Evolutionary conservation across 2,113 vertebrate species (phyloP).

Genomic region (Scolopax mira): DNA sequence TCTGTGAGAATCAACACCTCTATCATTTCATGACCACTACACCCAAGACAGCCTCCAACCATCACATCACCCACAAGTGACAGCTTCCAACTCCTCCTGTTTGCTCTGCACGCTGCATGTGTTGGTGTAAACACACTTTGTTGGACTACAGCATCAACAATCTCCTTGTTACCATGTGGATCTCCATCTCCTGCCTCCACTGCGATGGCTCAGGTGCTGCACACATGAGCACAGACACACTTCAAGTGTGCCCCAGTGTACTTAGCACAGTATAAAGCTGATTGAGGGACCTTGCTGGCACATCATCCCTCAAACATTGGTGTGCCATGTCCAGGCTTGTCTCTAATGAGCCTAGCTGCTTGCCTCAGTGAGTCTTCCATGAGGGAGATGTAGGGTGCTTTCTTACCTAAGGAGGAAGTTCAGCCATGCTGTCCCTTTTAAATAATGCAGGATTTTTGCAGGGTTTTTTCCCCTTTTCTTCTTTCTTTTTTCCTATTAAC

Average conservation of each 20-base stretch:
- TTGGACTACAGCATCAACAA: not conserved
- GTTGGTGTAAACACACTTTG: not conserved
- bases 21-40: not conserved
- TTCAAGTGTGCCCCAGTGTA: not conserved
- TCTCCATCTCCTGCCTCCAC: not conserved
- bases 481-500: not conserved
- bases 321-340: not conserved
- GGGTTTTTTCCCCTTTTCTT: no score
- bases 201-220: not conserved
- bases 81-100: not conserved
- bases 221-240: not conserved
- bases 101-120: not conserved
- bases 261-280: no score
- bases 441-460: not conserved
- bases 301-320: not conserved
- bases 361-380: fast-evolving
- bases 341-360: not conserved
- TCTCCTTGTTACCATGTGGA: not conserved
- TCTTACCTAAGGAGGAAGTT: not conserved
- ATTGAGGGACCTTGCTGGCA: not conserved
- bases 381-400: not conserved
- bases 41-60: not conserved
- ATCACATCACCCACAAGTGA: not conserved
- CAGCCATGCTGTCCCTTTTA: not conserved
- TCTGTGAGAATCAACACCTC: not conserved